Base-by-base conservation (phyloP, 2,888 invertebrate genomes). In the Thecocarcelia acutangulata region DNA sequence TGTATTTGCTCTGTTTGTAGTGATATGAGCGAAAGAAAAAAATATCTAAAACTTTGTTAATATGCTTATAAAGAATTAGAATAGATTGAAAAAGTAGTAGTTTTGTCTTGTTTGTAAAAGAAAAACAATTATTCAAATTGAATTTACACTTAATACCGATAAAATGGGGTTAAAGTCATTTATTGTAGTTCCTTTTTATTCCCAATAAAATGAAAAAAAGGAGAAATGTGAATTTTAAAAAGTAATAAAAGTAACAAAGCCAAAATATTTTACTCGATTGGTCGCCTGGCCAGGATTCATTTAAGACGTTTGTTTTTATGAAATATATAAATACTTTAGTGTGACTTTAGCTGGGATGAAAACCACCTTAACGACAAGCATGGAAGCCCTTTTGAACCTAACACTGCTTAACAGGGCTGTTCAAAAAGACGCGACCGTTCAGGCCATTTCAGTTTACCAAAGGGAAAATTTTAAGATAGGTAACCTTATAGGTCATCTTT, bases 21-120 rank as follows among this genome's bases (percentile, higher is more conserved):
- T 15, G 15, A n/a, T 28, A 17, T 24, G 21, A 33, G 28, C 6
- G 17, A 8, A 13, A 42, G 40, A 50, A 48, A 50, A 24, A 37
- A 19, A n/a, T 24, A 28, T 52, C 3, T 33, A 2, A 56, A 56
- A 64, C 13, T 74, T 64, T 74, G 63, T 56, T 54, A 28, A 61
- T 44, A 54, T 73, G 61, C 52, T 52, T 64, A 56, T 3, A 63
- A 64, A 24, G 24, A 64, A 63, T 74, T 73, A 52, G 19, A 44
- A 11, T 44, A 54, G 42, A 44, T 73, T 44, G 19, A 0, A 17
- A 50, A 59, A 72, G 42, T 46, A 17, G 8, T 69, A 46, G 13
- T n/a, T 40, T 46, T 48, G 13, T 21, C 4, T 58, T 70, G 3
- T 3, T 21, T 33, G 6, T 52, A 46, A 37, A 46, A 17, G 15